phyloP scores from a whole-genome alignment of 2,113 vertebrate genomes.

The Tenebrosternarchus preto region DNA sequence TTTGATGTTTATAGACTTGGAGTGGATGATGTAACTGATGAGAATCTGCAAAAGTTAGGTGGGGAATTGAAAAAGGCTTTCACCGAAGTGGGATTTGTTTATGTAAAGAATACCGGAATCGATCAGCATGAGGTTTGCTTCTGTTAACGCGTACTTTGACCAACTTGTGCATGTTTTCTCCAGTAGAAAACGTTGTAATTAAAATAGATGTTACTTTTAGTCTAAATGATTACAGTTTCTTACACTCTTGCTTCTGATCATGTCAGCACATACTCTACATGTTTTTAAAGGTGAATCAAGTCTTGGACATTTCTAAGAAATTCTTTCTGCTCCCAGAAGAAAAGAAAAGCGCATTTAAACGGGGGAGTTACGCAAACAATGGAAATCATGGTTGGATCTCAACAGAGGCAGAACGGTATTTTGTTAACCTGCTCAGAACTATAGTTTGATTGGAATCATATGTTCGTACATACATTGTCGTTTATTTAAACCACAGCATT shows the following conservation, averaged over 20 bases:
- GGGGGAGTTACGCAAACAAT: slow-evolving; percentile 39
- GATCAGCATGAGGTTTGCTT: slow-evolving; percentile 63
- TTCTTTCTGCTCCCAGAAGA: slow-evolving; percentile 73
- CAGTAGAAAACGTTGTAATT: neutral
- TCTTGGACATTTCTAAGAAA: slow-evolving; percentile 60
- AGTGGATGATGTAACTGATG: neutral
- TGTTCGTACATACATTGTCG: no score
- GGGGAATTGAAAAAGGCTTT: slow-evolving; percentile 63
- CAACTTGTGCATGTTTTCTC: neutral
- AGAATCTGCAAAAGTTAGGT: slow-evolving; percentile 51
- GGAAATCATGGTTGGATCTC: slow-evolving; percentile 72
- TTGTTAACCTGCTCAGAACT: no score
- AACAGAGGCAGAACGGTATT: slow-evolving; percentile 65
- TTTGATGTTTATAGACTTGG: slow-evolving; percentile 59
- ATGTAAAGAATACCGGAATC: slow-evolving; percentile 72
- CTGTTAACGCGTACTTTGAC: neutral
- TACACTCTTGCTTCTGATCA: no score
- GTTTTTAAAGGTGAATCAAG: slow-evolving; percentile 62
- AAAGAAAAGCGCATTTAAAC: slow-evolving; percentile 61
- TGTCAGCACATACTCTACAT: neutral
- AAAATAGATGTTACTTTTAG: neutral
- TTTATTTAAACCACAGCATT: neutral
- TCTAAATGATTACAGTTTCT: neutral
- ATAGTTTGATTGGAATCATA: neutral
- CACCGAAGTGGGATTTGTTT: slow-evolving; percentile 69